Conservation (phyloP, 2,888 invertebrate species). For the Enoplolaimus lenunculus region DNA sequence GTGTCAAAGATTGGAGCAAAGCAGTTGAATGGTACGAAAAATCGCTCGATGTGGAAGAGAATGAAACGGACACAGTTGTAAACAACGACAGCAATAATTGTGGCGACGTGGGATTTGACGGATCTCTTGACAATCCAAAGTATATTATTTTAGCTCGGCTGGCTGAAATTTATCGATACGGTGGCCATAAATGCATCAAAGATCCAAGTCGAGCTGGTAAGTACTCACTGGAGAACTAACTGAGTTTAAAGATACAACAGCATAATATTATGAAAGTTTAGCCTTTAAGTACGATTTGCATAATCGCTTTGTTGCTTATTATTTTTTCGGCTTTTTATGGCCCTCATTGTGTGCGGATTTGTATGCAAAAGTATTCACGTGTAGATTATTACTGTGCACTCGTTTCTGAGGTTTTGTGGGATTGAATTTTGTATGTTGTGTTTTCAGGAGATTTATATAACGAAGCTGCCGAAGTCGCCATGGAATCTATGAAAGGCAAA, state of each 20-base stretch:
- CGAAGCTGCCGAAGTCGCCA: constrained; percentile 49
- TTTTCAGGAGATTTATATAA: constrained; percentile 46
- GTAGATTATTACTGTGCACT: too few relatives aligned
- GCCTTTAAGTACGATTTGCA: too few relatives aligned
- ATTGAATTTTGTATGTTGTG: too few relatives aligned
- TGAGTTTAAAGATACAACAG: too few relatives aligned
- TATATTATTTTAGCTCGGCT: constrained; percentile 45
- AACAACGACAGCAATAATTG: constrained; percentile 30
- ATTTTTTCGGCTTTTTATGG: too few relatives aligned
- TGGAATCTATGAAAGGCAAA: constrained; percentile 49
- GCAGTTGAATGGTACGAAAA: constrained; percentile 44
- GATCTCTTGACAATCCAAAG: constrained; percentile 41
- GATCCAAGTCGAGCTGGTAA: constrained; percentile 45
- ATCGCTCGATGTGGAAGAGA: constrained; percentile 37
- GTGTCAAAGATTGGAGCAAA: constrained; percentile 41
- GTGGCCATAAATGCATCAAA: constrained; percentile 43
- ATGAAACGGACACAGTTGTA: constrained; percentile 40
- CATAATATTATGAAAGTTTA: too few relatives aligned
- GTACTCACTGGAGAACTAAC: constrained; percentile 5
- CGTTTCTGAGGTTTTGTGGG: too few relatives aligned
- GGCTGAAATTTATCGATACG: constrained; percentile 45
- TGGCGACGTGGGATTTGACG: constrained; percentile 24
- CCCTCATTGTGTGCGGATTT: too few relatives aligned
- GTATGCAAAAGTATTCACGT: too few relatives aligned
- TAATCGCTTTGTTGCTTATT: too few relatives aligned